These are phyloP conservation scores for Parazoanthus swiftii DNA, from an alignment of 92 coral and sea anemone species.

Conservation along the genomic window DNA sequence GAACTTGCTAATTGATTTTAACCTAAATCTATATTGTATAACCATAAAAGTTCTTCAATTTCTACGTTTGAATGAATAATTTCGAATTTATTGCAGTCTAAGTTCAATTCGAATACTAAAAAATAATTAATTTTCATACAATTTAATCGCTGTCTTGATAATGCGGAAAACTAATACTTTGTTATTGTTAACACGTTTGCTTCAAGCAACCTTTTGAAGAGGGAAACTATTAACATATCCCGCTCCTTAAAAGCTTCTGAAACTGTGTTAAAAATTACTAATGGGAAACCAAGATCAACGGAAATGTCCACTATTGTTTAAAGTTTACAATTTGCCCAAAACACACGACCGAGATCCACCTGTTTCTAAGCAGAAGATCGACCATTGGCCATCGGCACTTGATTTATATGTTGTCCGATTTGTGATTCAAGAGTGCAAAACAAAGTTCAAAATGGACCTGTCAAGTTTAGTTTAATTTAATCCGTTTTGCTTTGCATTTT, in stretches of 20 bases:
- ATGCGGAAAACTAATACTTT: background rate
- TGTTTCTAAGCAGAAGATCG: background rate
- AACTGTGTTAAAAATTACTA: background rate
- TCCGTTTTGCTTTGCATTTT: background rate
- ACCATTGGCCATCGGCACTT: background rate
- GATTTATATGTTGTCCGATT: background rate
- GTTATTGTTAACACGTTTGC: background rate
- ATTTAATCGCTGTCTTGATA: background rate
- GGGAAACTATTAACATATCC: background rate
- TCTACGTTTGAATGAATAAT: background rate
- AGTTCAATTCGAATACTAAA: too few species aligned
- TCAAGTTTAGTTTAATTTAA: too few species aligned
- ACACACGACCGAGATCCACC: background rate
- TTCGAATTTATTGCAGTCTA: background rate
- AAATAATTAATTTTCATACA: background rate
- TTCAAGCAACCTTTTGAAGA: background rate
- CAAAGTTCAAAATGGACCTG: background rate
- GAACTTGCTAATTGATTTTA: background rate
- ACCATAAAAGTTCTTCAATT: background rate
- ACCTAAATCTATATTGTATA: background rate
- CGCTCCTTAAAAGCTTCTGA: background rate
- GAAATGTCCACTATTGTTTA: background rate
- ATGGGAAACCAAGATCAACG: background rate
- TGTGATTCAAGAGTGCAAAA: background rate
- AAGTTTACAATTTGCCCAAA: background rate